A percentile compares a stretch with the other conserved stretches of the same genome.
Conservation (phyloP, 2,888 invertebrate genomes). For the Microplitis deprimator region DNA sequence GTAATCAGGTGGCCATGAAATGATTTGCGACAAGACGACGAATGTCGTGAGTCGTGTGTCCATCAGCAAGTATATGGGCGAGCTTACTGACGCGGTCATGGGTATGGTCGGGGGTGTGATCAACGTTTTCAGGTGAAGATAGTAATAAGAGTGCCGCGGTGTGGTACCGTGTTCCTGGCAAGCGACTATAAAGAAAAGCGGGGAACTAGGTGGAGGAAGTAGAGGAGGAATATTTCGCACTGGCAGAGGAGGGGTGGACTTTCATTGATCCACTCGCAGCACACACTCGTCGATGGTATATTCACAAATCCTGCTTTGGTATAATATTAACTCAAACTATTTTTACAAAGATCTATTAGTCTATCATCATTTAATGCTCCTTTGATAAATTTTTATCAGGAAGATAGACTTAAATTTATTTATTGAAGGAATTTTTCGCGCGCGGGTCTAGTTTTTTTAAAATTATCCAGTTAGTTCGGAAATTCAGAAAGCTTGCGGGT, state of each 20-base stretch:
- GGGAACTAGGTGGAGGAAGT: slow-evolving; percentile 49
- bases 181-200: slow-evolving; percentile 39
- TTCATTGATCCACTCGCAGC: slow-evolving; percentile 68
- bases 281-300: slow-evolving; percentile 59
- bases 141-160: slow-evolving; percentile 59
- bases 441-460: background rate
- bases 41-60: slow-evolving; percentile 16
- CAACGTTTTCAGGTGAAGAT: slow-evolving; percentile 51
- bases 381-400: background rate
- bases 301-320: slow-evolving; percentile 56
- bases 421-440: background rate
- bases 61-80: slow-evolving; percentile 31
- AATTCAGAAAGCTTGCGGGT: background rate
- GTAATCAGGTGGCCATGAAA: slow-evolving; percentile 26
- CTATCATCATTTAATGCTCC: background rate
- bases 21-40: background rate
- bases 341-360: slow-evolving; percentile 13
- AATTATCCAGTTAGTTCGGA: background rate
- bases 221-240: slow-evolving; percentile 49
- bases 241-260: slow-evolving; percentile 56
- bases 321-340: slow-evolving; percentile 22
- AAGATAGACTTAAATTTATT: background rate
- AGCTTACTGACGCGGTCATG: slow-evolving; percentile 41
- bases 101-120: slow-evolving; percentile 45
- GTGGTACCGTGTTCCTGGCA: slow-evolving; percentile 55